Conservation (phyloP, 1,140 invertebrate species). For the Penaeus indicus region DNA sequence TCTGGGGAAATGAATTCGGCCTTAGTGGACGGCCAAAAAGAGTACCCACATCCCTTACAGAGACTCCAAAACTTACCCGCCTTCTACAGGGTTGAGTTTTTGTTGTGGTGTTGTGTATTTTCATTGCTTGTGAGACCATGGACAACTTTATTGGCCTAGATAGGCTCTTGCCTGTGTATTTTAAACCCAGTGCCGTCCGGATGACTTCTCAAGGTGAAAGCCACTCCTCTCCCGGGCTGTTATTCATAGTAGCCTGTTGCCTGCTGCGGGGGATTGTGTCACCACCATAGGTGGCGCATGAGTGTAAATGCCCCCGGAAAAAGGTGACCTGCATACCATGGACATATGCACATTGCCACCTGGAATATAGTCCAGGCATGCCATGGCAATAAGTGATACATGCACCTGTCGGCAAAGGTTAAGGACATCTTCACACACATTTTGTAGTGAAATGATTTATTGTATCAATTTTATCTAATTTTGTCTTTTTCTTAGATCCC, state of each 20-base stretch:
- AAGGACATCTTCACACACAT: not conserved
- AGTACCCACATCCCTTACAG: slow-evolving; percentile 92
- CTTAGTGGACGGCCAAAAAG: slow-evolving; percentile 85
- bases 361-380: too few relatives aligned
- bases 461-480: not conserved
- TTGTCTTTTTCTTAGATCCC: slow-evolving; percentile 77
- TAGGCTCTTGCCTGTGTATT: too few relatives aligned
- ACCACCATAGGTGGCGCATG: too few relatives aligned
- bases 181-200: too few relatives aligned
- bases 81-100: slow-evolving; percentile 81
- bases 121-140: not conserved
- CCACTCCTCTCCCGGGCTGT: too few relatives aligned
- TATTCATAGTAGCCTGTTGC: too few relatives aligned
- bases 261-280: too few relatives aligned
- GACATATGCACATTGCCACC: too few relatives aligned
- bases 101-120: not conserved
- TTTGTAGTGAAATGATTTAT: slow-evolving; percentile 5
- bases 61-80: slow-evolving; percentile 93
- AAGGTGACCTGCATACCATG: too few relatives aligned
- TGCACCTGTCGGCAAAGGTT: not conserved
- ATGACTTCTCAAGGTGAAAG: too few relatives aligned
- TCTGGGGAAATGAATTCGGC: slow-evolving; percentile 95
- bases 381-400: not conserved
- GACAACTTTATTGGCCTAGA: not conserved
- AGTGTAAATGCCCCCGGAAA: too few relatives aligned